Percentiles rank a stretch among this genome's conserved stretches.
phyloP scores from a whole-genome alignment of 2,888 invertebrate genomes.

The Epinotia bilunana region DNA sequence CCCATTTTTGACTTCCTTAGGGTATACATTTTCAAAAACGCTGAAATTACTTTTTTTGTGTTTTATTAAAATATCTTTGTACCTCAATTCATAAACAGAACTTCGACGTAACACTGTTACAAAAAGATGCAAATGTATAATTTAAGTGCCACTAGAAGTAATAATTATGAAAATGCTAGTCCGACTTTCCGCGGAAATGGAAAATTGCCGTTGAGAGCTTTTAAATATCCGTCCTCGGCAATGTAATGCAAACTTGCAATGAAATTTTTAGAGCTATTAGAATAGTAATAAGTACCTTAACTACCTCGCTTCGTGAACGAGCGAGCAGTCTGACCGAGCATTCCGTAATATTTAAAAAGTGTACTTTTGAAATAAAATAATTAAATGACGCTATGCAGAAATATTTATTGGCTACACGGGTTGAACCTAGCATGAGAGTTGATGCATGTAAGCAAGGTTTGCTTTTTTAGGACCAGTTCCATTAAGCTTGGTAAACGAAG shows the following conservation, averaged over 20 bases:
- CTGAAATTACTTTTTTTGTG: no score
- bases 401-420: slow-evolving; percentile 44
- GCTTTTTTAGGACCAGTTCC: slow-evolving; percentile 66
- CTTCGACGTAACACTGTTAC: neutral
- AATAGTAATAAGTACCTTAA: slow-evolving; percentile 32
- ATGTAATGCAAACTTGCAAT: slow-evolving; percentile 37
- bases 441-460: slow-evolving; percentile 55
- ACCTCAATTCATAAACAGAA: neutral
- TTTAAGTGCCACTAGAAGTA: slow-evolving; percentile 21
- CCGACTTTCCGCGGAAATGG: slow-evolving; percentile 31
- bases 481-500: slow-evolving; percentile 60
- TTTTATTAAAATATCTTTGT: no score
- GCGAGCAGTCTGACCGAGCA: neutral
- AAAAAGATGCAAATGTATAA: slow-evolving; percentile 15
- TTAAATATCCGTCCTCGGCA: slow-evolving; percentile 28
- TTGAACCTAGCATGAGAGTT: slow-evolving; percentile 41
- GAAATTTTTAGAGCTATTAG: slow-evolving; percentile 31
- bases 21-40: no score
- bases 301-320: slow-evolving; percentile 4
- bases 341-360: neutral
- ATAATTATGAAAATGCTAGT: slow-evolving; percentile 32
- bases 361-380: slow-evolving; percentile 4
- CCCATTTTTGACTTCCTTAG: no score
- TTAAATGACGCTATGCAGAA: slow-evolving; percentile 41
- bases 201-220: slow-evolving; percentile 33